Evolutionary conservation across 2,888 invertebrate genomes (phyloP), one percentile per base, ranked within the genome.

Genomic region (Myathropa florea): DNA sequence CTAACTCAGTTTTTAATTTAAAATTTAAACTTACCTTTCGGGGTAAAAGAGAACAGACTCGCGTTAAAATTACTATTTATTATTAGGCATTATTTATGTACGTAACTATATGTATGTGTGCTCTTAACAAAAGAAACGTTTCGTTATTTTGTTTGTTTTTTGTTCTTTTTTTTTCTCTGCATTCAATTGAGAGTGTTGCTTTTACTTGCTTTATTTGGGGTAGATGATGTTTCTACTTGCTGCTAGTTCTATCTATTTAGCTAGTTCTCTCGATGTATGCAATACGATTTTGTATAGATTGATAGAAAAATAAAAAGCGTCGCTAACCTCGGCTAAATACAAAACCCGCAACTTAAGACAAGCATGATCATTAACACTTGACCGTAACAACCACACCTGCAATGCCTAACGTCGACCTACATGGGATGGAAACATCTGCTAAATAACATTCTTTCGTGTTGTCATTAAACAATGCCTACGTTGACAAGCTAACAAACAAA

Each of bases 21-120:
- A 83, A 83, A 71, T 86, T 70, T 59, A 61, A 83, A 83, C 83
- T 86, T 83, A 83, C 86, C 83, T 86, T 86, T 65, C 36, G 77
- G 77, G 85, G 72, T 68, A 83, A 83, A 70, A 75, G 57, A 86
- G 65, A 83, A 75, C 73, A 79, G 75, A 71, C 53, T 64, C 33
- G 83, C 85, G 65, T 39, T 30, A 76, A 36, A 36, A 61, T 36
- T 46, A 60, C 46, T 21, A 46, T 36, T 65, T 28, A 30, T 46
- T 53, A 12, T 9, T 68, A 21, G 23, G 59, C 67, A 61, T 59
- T 59, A 18, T 26, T 33, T 24, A 60, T 14, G 36, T 53, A 46
- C 36, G 12, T 4, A n/a, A 60, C 46, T 46, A 46, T 7, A 46
- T 46, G n/a, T 1, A 6, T n/a, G 46, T 46, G n/a, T n/a, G 46